Evolutionary conservation across 2,888 invertebrate genomes (phyloP), one percentile per base, ranked within the genome.

Genomic region (Nipponacmea schrenckii): DNA sequence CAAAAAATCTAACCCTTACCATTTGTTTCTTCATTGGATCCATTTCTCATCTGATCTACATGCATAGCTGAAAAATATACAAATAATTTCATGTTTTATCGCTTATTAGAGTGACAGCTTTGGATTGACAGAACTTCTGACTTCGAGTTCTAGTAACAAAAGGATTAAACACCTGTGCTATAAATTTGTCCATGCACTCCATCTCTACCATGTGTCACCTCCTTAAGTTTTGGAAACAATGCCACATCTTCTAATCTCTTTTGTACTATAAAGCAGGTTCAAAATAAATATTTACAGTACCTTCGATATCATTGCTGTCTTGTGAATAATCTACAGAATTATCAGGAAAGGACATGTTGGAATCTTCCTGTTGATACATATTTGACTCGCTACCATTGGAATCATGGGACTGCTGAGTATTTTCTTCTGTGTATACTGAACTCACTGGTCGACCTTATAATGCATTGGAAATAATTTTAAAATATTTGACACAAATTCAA

Each of bases 361-460:
- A 85, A 75, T 87, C 86, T 71, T 87, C 86, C 69, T 86, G 85
- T 26, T 83, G 77, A 69, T 80, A 83, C 27, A 81, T 82, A 0
- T 77, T 77, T 4, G 79, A 79, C n/a, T 79, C 81, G 62, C 82
- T 83, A 70, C 77, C 79, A 72, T 80, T 83, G 3, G 85, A 85
- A 45, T 80, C 83, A 45, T 81, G 80, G 8, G 86, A 86, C 74
- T 85, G 85, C 71, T 81, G 80, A 0, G 87, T 87, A 66, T 77
- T 84, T 70, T 87, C 87, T 72, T 87, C 87, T 46, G 83, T 81
- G 68, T 83, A 83, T 56, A 83, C 71, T n/a, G 81, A 79, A 14
- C 79, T 70, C 15, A 76, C 78, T 78, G 77, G 14, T 26, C 45
- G 31, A 12, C 12, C 31, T 20, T 14, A 65, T 10, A 12, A 48